A percentile compares a stretch with the other conserved stretches of the same genome.
These are phyloP conservation scores for Synodontis membranacea DNA, from an alignment of 2,113 vertebrate species.

Conservation along the genomic window DNA sequence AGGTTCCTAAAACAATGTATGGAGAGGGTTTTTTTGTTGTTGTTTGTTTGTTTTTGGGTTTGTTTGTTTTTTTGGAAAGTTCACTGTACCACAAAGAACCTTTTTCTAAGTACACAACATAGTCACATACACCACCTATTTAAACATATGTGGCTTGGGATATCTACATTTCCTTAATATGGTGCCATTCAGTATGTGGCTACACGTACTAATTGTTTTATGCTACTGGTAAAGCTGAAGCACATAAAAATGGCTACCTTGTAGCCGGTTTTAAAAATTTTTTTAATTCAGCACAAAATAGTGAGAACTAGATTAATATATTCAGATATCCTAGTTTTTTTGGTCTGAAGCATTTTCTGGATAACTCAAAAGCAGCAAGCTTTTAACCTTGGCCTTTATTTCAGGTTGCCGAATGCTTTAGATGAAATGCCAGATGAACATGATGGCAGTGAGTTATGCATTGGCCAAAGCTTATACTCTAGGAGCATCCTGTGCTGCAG, in stretches of 20 bases:
- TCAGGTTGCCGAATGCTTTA: background rate
- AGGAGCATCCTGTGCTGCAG: background rate
- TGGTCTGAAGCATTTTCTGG: background rate
- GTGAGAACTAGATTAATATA: background rate
- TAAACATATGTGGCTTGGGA: background rate
- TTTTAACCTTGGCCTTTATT: slow-evolving; percentile 1
- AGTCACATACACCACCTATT: background rate
- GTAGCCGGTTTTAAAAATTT: background rate
- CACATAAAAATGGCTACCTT: background rate
- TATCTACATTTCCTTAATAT: background rate
- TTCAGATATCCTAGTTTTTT: background rate
- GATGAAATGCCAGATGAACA: background rate
- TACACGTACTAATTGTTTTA: background rate
- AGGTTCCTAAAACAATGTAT: background rate
- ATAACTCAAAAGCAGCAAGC: background rate
- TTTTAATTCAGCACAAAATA: background rate
- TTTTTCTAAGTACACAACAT: background rate
- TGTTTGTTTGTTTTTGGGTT: background rate
- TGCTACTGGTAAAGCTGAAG: background rate
- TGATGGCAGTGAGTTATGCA: background rate
- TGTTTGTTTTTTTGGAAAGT: background rate
- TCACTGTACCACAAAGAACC: background rate
- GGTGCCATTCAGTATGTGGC: background rate
- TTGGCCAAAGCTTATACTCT: background rate
- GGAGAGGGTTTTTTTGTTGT: background rate